Evolutionary conservation across 2,113 vertebrate species (phyloP), one percentile per base, ranked within the genome.

Genomic region (Pandion haliaetus): DNA sequence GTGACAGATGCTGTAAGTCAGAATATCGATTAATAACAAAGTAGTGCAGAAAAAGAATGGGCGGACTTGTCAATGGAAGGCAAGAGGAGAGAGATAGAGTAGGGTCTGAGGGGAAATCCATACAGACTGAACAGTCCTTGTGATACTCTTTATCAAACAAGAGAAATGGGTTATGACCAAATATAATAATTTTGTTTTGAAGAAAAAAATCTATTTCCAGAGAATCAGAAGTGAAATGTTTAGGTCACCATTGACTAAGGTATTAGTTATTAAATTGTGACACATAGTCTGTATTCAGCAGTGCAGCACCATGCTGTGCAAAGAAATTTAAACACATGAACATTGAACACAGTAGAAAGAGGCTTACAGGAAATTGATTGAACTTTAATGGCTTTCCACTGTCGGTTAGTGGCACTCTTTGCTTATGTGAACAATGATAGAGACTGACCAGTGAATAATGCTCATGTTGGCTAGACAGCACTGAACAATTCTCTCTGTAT

Each of bases 11-110:
- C 17, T 18, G 0, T 76, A 84, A 97, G 52, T 89, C 62, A 92
- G 49, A 58, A 76, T 95, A 95, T 82, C 80, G 70, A 97, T 78
- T 77, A 94, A 91, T 62, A 87, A 63, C 31, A 81, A 91, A 95
- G 23, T 31, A 82, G 34, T 71, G 31, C 82, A 72, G 66, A 38
- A 90, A 88, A 76, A 94, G 44, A 90, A 86, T 61, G 61, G 55
- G 18, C 0, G 4, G 65, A 94, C 59, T 87, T 95, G 74, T 78
- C 36, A 92, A 72, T 61, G 42, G 59, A 89, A 91, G 45, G 66
- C 76, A 61, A 42, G 34, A 61, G 32, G 25, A 8, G 28, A 57
- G 77, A 63, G 52, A 58, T 10, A 61, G 21, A 91, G 14, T 25
- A n/a, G 36, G 23, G 6, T 57, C 36, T 82, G 82, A 96, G 19